A percentile compares a stretch with the other conserved stretches of the same genome.
These are phyloP conservation scores for Lindbergichthys nudifrons DNA, from an alignment of 2,797 vertebrate species.

Conservation along the genomic window DNA sequence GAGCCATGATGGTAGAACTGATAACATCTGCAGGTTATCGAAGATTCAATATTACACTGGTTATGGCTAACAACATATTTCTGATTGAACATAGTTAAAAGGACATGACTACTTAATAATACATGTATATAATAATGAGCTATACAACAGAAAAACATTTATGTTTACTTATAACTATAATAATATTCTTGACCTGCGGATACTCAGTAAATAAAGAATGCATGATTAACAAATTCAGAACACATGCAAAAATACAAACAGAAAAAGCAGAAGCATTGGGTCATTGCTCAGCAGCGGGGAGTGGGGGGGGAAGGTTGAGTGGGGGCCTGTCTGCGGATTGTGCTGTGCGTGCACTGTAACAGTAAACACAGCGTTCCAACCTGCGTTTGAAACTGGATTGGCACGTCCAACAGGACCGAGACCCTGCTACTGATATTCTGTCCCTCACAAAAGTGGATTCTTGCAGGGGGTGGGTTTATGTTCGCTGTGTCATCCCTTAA, in stretches of 20 bases:
- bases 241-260: conserved; percentile 45
- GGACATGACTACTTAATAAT: background rate
- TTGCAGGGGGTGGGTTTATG: conserved; percentile 5
- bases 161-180: background rate
- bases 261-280: conserved; percentile 14
- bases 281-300: conserved; percentile 24
- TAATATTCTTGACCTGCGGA: conserved; percentile 11
- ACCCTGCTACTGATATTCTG: background rate
- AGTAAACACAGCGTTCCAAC: background rate
- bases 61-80: background rate
- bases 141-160: background rate
- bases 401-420: conserved; percentile 4
- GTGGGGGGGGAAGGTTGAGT: conserved; percentile 27
- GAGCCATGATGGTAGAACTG: conserved; percentile 6
- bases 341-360: conserved; percentile 34
- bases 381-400: conserved; percentile 8
- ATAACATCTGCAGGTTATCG: conserved; percentile 30
- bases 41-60: background rate
- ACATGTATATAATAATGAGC: background rate
- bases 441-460: conserved; percentile 27
- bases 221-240: conserved; percentile 5
- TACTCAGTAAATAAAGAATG: conserved; percentile 9
- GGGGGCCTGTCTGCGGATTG: conserved; percentile 7
- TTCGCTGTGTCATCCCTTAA: conserved; percentile 36
- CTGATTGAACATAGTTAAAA: background rate